phyloP scores from a whole-genome alignment of 2,888 invertebrate genomes.

The Drosophila nigricruria region DNA sequence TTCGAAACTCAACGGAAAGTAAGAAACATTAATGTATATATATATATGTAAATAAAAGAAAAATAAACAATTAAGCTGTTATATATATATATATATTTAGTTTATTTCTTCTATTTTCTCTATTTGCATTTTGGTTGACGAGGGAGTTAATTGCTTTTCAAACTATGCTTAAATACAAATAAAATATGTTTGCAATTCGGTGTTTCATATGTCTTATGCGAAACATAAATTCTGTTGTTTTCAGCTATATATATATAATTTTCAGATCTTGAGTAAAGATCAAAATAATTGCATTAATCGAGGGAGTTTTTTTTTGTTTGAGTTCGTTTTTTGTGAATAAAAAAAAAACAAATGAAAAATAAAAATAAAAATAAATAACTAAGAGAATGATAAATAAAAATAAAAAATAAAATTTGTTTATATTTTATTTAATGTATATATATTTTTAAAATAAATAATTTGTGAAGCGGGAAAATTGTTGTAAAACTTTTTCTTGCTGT shows the following conservation, averaged over 20 bases:
- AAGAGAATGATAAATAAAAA: slow-evolving; percentile 1
- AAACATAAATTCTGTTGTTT: slow-evolving; percentile 17
- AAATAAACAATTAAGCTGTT: slow-evolving; percentile 11
- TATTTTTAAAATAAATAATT: slow-evolving; percentile 28
- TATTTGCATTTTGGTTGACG: slow-evolving; percentile 5
- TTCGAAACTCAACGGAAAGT: slow-evolving; percentile 24
- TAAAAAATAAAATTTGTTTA: slow-evolving; percentile 5
- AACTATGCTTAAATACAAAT: slow-evolving; percentile 15
- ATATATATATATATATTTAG: slow-evolving; percentile 10
- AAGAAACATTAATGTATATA: background rate
- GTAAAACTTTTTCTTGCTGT: background rate
- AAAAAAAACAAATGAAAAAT: background rate
- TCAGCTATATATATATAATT: slow-evolving; percentile 8
- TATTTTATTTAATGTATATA: background rate
- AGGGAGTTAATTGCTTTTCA: slow-evolving; percentile 26
- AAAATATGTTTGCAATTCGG: slow-evolving; percentile 16
- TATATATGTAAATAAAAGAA: slow-evolving; percentile 2
- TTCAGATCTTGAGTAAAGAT: slow-evolving; percentile 23
- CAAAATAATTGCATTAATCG: slow-evolving; percentile 67
- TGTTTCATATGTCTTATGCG: slow-evolving; percentile 24
- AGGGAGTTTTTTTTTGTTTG: slow-evolving; percentile 65
- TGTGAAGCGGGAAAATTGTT: slow-evolving; percentile 2
- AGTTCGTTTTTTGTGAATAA: slow-evolving; percentile 22
- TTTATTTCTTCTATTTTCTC: slow-evolving; percentile 5
- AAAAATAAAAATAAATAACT: background rate